Conservation (phyloP, 2,113 vertebrate genomes). For the Crotalus tigris region DNA sequence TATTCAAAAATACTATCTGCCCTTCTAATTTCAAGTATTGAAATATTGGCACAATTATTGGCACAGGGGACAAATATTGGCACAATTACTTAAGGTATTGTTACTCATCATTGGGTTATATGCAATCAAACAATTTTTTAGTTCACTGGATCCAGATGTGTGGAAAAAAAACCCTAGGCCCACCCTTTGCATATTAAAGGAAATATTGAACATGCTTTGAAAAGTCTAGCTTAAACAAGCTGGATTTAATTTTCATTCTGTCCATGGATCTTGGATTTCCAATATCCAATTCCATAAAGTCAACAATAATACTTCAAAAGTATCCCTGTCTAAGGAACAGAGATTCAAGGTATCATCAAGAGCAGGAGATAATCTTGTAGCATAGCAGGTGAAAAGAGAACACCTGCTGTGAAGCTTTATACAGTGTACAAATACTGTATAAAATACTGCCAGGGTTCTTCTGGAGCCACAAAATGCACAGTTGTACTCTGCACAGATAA, state of each 20-base stretch:
- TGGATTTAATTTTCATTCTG: neutral
- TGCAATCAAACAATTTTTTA: neutral
- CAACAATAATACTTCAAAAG: slow-evolving; percentile 36
- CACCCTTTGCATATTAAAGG: neutral
- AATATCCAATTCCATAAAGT: neutral
- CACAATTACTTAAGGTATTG: neutral
- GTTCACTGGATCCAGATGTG: neutral
- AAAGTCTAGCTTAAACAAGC: neutral
- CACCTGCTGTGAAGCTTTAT: slow-evolving; percentile 33
- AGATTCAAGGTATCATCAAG: slow-evolving; percentile 12
- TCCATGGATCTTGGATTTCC: neutral
- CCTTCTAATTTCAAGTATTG: neutral
- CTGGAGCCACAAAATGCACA: slow-evolving; percentile 14
- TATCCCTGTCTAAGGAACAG: slow-evolving; percentile 54
- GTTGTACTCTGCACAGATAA: slow-evolving; percentile 10
- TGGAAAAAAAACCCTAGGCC: neutral
- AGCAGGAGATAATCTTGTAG: slow-evolving; percentile 48
- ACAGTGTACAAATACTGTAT: slow-evolving; percentile 34
- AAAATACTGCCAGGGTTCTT: slow-evolving; percentile 45
- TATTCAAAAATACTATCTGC: neutral
- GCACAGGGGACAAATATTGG: neutral
- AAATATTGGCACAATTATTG: neutral
- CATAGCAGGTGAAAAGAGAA: slow-evolving; percentile 40
- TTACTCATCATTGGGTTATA: neutral
- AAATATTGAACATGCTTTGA: neutral